Evolutionary conservation across 2,888 invertebrate genomes (phyloP).

Genomic region (Synergus umbraculus): DNA sequence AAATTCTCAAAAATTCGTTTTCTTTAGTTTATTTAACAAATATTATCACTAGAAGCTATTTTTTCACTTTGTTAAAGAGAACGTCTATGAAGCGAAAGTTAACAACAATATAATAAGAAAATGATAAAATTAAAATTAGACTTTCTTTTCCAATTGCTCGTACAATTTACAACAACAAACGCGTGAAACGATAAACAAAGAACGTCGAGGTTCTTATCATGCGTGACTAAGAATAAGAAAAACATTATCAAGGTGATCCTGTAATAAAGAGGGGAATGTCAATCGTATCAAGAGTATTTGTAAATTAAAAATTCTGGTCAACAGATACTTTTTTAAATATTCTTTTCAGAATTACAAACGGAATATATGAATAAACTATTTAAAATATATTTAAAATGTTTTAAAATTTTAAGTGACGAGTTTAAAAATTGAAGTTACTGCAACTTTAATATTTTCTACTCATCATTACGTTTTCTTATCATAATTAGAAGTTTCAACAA

Average conservation of each 20-base stretch:
- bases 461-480: not conserved
- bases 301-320: not conserved
- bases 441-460: not conserved
- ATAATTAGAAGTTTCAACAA: not conserved
- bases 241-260: conserved; percentile 34
- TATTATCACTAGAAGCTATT: too few relatives aligned
- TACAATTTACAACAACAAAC: conserved; percentile 36
- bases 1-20: too few relatives aligned
- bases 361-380: not conserved
- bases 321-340: not conserved
- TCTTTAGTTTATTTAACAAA: too few relatives aligned
- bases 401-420: not conserved
- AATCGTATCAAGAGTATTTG: not conserved
- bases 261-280: not conserved
- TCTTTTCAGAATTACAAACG: not conserved
- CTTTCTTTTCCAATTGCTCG: not conserved
- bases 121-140: conserved; percentile 38
- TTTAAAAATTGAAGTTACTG: not conserved
- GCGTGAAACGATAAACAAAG: conserved; percentile 26
- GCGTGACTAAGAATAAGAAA: conserved; percentile 31
- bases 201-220: conserved; percentile 28
- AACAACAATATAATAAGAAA: not conserved
- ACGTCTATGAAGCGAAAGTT: too few relatives aligned
- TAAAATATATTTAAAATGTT: not conserved
- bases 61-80: too few relatives aligned